These are phyloP conservation scores for Equus quagga DNA, from an alignment of 2,113 vertebrate genomes.

Conservation along the genomic window DNA sequence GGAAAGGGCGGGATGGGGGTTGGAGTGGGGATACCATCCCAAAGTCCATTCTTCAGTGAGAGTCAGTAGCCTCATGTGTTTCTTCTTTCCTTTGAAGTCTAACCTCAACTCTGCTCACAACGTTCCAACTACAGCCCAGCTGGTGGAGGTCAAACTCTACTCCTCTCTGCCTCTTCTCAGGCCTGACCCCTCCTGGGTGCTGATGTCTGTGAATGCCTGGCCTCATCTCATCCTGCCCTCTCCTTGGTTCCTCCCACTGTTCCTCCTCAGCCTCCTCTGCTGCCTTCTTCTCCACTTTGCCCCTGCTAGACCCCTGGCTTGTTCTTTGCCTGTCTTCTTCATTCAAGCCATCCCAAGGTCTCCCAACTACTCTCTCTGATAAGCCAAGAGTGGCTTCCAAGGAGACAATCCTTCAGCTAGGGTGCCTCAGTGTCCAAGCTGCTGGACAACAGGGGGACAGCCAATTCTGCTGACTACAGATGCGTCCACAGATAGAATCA, in stretches of 20 bases:
- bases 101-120: not conserved
- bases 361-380: no score
- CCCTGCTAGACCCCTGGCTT: not conserved
- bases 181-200: not conserved
- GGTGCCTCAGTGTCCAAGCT: not conserved
- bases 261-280: not conserved
- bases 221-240: not conserved
- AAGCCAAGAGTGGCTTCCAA: not conserved
- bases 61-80: not conserved
- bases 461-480: not conserved
- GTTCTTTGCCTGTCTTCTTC: not conserved
- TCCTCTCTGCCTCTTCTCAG: not conserved
- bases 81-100: not conserved
- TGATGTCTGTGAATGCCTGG: not conserved
- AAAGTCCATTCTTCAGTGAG: constrained; percentile 72
- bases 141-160: not conserved
- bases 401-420: not conserved
- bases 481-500: not conserved
- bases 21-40: constrained; percentile 29
- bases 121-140: not conserved
- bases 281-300: not conserved
- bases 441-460: not conserved
- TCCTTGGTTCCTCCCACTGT: no score
- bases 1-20: not conserved
- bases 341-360: not conserved